phyloP scores from a whole-genome alignment of 1,140 invertebrate genomes.

The Berghia stephanieae region DNA sequence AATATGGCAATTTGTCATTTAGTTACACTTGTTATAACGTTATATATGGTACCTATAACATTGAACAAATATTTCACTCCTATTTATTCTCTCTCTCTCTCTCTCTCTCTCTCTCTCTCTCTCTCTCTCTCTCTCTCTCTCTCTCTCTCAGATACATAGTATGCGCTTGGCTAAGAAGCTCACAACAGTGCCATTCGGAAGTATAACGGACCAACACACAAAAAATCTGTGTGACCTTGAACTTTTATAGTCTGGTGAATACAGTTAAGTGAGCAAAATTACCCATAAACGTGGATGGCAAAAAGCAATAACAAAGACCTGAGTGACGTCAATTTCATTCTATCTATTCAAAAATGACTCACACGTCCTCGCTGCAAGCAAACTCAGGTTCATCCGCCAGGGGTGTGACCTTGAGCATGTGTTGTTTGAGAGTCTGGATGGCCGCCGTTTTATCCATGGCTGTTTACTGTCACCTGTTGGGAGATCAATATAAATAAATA shows the following conservation, averaged over 20 bases:
- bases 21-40: background rate
- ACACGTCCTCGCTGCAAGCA: background rate
- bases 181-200: no score
- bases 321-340: background rate
- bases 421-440: constrained; percentile 40
- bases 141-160: constrained; percentile 18
- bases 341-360: background rate
- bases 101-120: constrained; percentile 23
- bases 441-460: constrained; percentile 36
- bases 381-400: constrained; percentile 51
- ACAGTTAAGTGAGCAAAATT: no score
- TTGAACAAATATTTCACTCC: background rate
- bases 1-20: background rate
- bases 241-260: no score
- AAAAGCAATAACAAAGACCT: background rate
- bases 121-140: constrained; percentile 33
- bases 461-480: background rate
- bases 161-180: no score
- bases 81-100: constrained; percentile 9
- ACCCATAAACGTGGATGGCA: no score
- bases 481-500: background rate
- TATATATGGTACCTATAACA: background rate
- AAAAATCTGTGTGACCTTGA: no score
- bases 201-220: no score
- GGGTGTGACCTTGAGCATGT: constrained; percentile 36